These are phyloP conservation scores for Druon quercuslanigerum DNA, from an alignment of 1,140 invertebrate genomes.

Conservation along the genomic window DNA sequence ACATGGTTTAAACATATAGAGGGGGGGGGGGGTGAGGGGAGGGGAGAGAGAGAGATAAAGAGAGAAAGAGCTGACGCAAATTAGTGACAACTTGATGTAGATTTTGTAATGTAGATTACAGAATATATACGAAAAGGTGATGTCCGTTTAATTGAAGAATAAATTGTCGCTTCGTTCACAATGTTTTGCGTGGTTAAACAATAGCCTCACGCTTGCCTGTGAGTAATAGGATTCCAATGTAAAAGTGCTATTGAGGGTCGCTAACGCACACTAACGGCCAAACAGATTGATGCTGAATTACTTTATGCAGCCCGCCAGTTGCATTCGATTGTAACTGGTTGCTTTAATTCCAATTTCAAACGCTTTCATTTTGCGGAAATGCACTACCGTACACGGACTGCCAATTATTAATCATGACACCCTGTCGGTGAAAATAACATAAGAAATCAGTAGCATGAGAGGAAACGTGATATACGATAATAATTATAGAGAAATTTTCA, in stretches of 20 bases:
- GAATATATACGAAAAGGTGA: slow-evolving; percentile 13
- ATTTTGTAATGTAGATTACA: neutral
- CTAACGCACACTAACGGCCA: slow-evolving; percentile 6
- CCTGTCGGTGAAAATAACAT: too few species aligned
- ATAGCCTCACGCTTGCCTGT: slow-evolving; percentile 8
- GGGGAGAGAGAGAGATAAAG: too few species aligned
- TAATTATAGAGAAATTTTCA: too few species aligned
- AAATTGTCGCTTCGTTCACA: slow-evolving; percentile 15
- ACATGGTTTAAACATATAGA: too few species aligned
- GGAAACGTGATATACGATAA: too few species aligned
- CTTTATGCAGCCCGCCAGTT: neutral
- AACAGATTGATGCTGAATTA: slow-evolving; percentile 29
- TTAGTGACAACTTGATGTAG: neutral
- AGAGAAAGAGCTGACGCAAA: neutral
- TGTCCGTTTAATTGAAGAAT: slow-evolving; percentile 24
- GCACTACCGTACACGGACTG: neutral
- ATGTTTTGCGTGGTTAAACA: slow-evolving; percentile 19
- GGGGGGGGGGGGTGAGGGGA: too few species aligned
- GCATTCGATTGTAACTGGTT: neutral
- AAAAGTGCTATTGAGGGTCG: slow-evolving; percentile 3
- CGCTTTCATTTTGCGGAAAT: neutral
- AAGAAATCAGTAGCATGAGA: too few species aligned
- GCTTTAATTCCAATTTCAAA: neutral
- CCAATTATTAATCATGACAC: neutral
- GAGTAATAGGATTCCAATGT: neutral